Evolutionary conservation across 2,888 invertebrate species (phyloP).

Genomic region (Eurytoma californica): DNA sequence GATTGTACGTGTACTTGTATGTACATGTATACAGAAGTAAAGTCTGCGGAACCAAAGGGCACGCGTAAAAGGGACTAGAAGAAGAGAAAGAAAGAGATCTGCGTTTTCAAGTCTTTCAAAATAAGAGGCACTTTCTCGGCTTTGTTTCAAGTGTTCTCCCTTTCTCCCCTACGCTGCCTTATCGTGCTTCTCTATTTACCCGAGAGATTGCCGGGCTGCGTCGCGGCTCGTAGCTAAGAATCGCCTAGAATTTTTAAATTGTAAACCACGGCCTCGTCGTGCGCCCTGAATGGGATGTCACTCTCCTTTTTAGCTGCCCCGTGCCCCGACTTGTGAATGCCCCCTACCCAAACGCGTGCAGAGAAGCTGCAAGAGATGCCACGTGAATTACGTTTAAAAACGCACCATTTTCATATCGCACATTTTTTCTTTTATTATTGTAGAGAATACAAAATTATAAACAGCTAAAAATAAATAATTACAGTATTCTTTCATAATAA

Average conservation of each 20-base stretch:
- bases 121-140: constrained; percentile 62
- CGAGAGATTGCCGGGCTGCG: constrained; percentile 25
- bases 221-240: not conserved
- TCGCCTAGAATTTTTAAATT: constrained; percentile 34
- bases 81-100: constrained; percentile 15
- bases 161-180: constrained; percentile 11
- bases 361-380: not conserved
- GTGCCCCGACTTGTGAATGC: not conserved
- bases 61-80: not conserved
- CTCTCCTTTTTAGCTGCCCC: not conserved
- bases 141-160: constrained; percentile 61
- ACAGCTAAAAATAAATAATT: not conserved
- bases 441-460: not conserved
- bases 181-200: constrained; percentile 27
- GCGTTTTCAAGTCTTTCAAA: constrained; percentile 61
- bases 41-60: constrained; percentile 5
- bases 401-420: not conserved
- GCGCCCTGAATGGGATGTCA: constrained; percentile 7
- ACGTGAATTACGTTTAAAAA: not conserved
- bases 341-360: not conserved
- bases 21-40: constrained; percentile 8
- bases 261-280: constrained; percentile 8
- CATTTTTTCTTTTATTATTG: not conserved
- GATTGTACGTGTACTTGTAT: not conserved
- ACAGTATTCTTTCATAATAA: not conserved